Conservation (phyloP, 2,888 invertebrate species). For the Dione juno region DNA sequence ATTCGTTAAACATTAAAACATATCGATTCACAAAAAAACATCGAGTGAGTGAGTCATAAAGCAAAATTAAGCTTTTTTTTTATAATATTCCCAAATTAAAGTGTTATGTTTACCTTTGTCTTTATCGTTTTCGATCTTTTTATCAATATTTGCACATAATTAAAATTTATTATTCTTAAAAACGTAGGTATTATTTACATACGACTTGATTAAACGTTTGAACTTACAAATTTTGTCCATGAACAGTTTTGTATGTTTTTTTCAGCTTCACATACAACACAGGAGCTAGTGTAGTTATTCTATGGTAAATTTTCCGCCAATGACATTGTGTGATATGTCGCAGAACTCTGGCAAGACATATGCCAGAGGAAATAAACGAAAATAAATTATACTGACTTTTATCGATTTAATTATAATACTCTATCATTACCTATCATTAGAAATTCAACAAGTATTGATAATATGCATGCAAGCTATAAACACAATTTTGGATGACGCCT, state of each 20-base stretch:
- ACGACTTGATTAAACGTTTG: neutral
- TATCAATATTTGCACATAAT: constrained; percentile 10
- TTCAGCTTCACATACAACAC: neutral
- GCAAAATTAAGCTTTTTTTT: constrained; percentile 8
- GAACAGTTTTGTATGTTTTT: too few species aligned
- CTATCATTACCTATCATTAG: neutral
- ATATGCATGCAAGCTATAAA: neutral
- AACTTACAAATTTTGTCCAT: too few species aligned
- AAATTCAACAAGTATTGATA: neutral
- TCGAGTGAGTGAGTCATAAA: constrained; percentile 3
- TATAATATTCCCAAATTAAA: neutral
- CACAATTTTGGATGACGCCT: constrained; percentile 14
- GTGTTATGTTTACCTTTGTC: constrained; percentile 3
- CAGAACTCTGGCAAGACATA: too few species aligned
- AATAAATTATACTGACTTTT: too few species aligned
- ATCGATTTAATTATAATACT: neutral
- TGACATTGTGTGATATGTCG: too few species aligned
- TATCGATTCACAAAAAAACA: constrained; percentile 9
- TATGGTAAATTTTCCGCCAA: too few species aligned
- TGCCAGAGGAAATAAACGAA: too few species aligned
- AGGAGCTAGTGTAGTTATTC: too few species aligned
- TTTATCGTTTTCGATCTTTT: constrained; percentile 15
- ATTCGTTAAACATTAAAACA: constrained; percentile 3
- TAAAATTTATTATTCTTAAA: constrained; percentile 13
- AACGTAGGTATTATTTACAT: neutral